Percentiles rank a stretch among this genome's conserved stretches.
Conservation (phyloP, 2,113 vertebrate species). For the Campylorhamphus procurvoides region DNA sequence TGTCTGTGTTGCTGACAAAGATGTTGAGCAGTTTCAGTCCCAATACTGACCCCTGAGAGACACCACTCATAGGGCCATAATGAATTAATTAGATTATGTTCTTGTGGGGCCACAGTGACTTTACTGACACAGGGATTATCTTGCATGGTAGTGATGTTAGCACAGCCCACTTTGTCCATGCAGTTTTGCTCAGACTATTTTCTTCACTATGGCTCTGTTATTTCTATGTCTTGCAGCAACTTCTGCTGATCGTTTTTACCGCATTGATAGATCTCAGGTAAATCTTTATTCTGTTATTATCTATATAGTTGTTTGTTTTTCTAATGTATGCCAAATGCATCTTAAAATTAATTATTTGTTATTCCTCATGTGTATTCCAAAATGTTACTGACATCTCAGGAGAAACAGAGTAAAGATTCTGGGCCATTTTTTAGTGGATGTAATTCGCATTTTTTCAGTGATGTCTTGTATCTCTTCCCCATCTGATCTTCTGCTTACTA, state of each 20-base stretch:
- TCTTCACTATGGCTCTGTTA: not conserved
- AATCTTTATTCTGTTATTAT: not conserved
- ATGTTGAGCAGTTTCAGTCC: not conserved
- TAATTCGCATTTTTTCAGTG: not conserved
- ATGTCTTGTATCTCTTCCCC: not conserved
- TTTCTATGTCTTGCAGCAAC: slow-evolving; percentile 81
- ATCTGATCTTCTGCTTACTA: not conserved
- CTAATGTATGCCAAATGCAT: not conserved
- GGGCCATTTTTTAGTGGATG: not conserved
- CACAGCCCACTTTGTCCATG: not conserved
- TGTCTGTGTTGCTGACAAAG: accelerated
- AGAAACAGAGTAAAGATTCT: not conserved
- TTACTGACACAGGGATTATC: not conserved
- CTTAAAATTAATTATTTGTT: not conserved
- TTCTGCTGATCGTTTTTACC: slow-evolving; percentile 96
- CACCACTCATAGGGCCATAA: not conserved
- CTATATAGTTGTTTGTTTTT: not conserved
- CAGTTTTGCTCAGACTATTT: not conserved
- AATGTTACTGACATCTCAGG: not conserved
- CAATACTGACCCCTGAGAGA: accelerated
- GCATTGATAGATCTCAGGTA: slow-evolving; percentile 98
- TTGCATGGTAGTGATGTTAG: not conserved
- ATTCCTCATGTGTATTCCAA: not conserved
- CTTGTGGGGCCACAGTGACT: not conserved
- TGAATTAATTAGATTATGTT: not conserved